Base-by-base conservation (phyloP, 2,113 vertebrate genomes). In the Rallus limicola region DNA sequence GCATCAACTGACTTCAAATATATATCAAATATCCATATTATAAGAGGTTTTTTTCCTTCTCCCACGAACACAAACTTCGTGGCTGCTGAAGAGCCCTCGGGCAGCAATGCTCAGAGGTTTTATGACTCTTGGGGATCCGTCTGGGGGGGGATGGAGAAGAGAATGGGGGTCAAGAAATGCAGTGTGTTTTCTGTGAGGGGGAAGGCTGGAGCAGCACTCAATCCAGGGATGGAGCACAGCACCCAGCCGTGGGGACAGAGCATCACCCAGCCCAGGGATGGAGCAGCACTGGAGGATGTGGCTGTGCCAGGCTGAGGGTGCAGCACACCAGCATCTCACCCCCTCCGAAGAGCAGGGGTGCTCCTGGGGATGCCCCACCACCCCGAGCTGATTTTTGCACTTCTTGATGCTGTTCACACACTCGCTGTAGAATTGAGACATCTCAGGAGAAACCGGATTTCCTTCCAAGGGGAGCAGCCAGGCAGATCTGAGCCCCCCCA, bases 1-100 rank as follows among this genome's bases (percentile, higher is more conserved):
- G 94, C 96, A 94, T 96, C 75, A 13, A 95, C 91, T 72, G 94
- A 97, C 97, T 98, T 97, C 95, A 97, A 97, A 75, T 97, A 97
- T 97, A 96, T 98, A 97, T 91, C 90, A 93, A 97, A 80, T 97
- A 97, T 82, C 96, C 2, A 12, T 97, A 97, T 93, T 91, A 77
- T 97, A 95, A 95, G 96, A 96, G 95, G 86, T n/a, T 86, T 59
- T 86, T 59, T 83, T 94, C 93, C 86, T 94, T 96, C 94, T 95
- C 60, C 38, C 70, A 77, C 5, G 17, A 96, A 93, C 40, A 69
- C 95, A 90, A 90, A 75, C 84, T 84, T 93, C 15, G 12, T 89
- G 72, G 90, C 88, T 18, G 28, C 78, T 10, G 75, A 94, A 77
- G 82, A 95, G 82, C 90, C 90, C 85, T 83, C 3, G 3, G 69